Percentiles rank a stretch among this genome's conserved stretches.
Conservation (phyloP, 2,888 invertebrate species). For the Polydrusus cervinus region DNA sequence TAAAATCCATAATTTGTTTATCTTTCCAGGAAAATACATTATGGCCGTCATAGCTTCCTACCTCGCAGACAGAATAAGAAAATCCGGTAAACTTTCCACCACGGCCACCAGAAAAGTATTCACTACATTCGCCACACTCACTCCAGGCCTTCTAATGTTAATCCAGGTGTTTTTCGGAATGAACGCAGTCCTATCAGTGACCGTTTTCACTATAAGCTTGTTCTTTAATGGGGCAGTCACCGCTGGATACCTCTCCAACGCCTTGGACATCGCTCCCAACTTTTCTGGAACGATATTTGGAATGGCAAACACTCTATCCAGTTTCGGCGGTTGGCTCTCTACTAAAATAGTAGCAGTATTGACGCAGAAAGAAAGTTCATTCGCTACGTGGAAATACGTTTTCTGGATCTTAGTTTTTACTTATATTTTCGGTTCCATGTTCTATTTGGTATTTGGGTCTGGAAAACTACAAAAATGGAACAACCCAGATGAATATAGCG, state of each 20-base stretch:
- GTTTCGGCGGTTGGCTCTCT: conserved; percentile 87
- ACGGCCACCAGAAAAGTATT: conserved; percentile 83
- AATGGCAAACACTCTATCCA: conserved; percentile 89
- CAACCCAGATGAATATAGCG: conserved; percentile 59
- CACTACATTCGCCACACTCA: conserved; percentile 77
- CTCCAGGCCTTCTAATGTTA: conserved; percentile 83
- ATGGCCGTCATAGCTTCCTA: conserved; percentile 85
- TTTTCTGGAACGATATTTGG: conserved; percentile 87
- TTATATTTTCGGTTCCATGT: conserved; percentile 79
- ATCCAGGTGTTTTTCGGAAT: conserved; percentile 83
- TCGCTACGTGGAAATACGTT: conserved; percentile 85
- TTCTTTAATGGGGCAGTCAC: conserved; percentile 91
- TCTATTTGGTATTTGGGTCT: conserved; percentile 79
- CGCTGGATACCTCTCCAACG: conserved; percentile 89
- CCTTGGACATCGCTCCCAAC: conserved; percentile 90
- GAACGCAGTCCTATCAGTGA: conserved; percentile 81
- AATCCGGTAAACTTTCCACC: conserved; percentile 80
- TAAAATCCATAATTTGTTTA: too few relatives aligned
- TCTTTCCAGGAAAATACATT: conserved; percentile 78
- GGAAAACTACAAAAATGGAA: conserved; percentile 79
- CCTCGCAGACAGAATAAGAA: conserved; percentile 82
- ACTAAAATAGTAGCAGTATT: conserved; percentile 87
- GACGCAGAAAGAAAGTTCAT: conserved; percentile 83
- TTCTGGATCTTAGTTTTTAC: conserved; percentile 86
- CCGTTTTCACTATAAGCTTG: conserved; percentile 85